Percentiles rank a stretch among this genome's conserved stretches.
These are phyloP conservation scores for Bradynema listronoti DNA, from an alignment of 1,140 invertebrate genomes.

Conservation along the genomic window DNA sequence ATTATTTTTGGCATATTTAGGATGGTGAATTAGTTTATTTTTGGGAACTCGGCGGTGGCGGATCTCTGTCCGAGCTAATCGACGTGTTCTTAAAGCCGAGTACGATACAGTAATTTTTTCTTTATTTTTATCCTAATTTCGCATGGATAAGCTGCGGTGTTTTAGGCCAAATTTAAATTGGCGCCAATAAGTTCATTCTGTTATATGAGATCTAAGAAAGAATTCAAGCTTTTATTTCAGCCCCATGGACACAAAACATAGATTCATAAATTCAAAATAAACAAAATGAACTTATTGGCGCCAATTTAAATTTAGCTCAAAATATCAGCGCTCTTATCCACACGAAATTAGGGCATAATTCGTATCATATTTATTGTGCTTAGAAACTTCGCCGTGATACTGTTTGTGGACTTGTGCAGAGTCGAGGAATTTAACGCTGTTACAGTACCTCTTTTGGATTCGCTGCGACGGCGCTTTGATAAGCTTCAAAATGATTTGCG, in stretches of 20 bases:
- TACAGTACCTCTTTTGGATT: constrained; percentile 10
- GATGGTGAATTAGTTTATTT: constrained; percentile 19
- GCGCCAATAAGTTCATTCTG: too few species aligned
- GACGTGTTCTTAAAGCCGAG: constrained; percentile 9
- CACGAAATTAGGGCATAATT: constrained; percentile 4
- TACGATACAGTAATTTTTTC: constrained; percentile 9
- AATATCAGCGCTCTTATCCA: too few species aligned
- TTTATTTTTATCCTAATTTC: too few species aligned
- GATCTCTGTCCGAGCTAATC: constrained; percentile 18
- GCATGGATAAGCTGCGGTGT: too few species aligned
- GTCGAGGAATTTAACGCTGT: constrained; percentile 21
- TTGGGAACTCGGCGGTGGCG: constrained; percentile 30
- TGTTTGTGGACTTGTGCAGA: constrained; percentile 25
- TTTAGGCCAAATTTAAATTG: too few species aligned
- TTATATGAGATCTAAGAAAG: too few species aligned
- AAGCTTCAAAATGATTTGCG: too few species aligned
- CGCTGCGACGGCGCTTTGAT: constrained; percentile 11
- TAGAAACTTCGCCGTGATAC: constrained; percentile 12
- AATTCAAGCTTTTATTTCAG: too few species aligned
- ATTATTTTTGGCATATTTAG: not conserved
- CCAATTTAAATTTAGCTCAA: too few species aligned
- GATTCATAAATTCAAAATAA: too few species aligned
- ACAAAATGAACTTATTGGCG: too few species aligned
- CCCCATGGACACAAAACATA: too few species aligned
- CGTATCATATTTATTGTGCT: not conserved